These are phyloP conservation scores for Bathynomus jamesi DNA, from an alignment of 1,140 invertebrate species.

Conservation along the genomic window DNA sequence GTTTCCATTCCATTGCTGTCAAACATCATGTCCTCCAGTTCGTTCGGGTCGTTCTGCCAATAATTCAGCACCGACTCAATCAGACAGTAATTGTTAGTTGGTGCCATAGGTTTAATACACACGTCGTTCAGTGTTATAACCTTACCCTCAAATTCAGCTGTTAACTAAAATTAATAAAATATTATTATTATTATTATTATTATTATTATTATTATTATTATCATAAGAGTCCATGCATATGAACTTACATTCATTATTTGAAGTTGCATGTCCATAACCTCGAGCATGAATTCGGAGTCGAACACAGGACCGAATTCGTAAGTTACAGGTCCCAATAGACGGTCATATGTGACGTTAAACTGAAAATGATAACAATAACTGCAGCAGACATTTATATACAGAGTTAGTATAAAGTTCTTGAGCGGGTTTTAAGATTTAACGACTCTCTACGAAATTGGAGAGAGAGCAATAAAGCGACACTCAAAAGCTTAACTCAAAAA, in stretches of 20 bases:
- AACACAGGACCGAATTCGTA: slow-evolving; percentile 64
- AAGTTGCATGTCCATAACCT: slow-evolving; percentile 67
- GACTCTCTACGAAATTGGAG: no score
- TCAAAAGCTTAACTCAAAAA: no score
- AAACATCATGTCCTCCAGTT: background rate
- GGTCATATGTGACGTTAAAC: no score
- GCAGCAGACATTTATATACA: no score
- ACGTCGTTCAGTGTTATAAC: slow-evolving; percentile 66
- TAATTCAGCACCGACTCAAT: slow-evolving; percentile 88
- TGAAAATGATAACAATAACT: no score
- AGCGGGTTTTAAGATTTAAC: no score
- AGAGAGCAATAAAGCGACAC: no score
- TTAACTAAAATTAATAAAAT: background rate
- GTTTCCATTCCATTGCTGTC: background rate
- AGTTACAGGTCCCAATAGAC: no score
- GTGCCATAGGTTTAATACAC: slow-evolving; percentile 74
- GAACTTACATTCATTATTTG: slow-evolving; percentile 47
- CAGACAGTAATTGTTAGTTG: slow-evolving; percentile 61
- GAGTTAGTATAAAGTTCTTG: no score
- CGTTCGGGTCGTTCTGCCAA: slow-evolving; percentile 58
- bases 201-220: no score
- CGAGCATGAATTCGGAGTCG: slow-evolving; percentile 65
- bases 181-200: background rate
- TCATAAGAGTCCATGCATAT: no score
- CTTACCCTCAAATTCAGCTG: slow-evolving; percentile 39